Evolutionary conservation across 2,113 vertebrate species (phyloP).

Genomic region (Ceyx margarethae): DNA sequence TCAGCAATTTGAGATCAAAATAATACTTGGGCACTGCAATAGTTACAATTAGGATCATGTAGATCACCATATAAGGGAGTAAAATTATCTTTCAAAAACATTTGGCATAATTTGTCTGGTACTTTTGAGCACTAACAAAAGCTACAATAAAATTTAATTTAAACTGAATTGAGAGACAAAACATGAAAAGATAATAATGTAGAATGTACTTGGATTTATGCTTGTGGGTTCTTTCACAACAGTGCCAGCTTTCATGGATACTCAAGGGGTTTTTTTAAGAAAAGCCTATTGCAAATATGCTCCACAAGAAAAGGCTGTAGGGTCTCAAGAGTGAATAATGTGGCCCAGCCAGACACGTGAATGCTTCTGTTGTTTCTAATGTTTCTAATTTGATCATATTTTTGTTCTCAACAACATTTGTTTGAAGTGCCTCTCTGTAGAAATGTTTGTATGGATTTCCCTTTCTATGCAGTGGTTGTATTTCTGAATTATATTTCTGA

Average conservation of each 20-base stretch:
- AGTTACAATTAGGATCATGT: background rate
- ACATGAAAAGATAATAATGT: slow-evolving; percentile 22
- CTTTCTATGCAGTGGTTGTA: background rate
- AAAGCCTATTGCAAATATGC: background rate
- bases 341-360: background rate
- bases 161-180: slow-evolving; percentile 36
- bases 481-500: background rate
- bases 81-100: slow-evolving; percentile 47
- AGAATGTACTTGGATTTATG: slow-evolving; percentile 29
- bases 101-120: slow-evolving; percentile 43
- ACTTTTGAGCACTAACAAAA: slow-evolving; percentile 39
- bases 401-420: background rate
- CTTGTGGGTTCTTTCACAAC: slow-evolving; percentile 25
- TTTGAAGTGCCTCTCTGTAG: background rate
- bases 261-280: background rate
- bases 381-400: slow-evolving; percentile 30
- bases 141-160: slow-evolving; percentile 41
- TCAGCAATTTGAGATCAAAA: slow-evolving; percentile 21
- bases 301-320: background rate
- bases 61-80: background rate
- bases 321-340: background rate
- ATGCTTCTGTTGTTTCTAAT: background rate
- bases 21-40: background rate
- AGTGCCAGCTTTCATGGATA: background rate
- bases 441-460: background rate